Percentiles rank a stretch among this genome's conserved stretches.
Conservation (phyloP, 2,113 vertebrate species). For the Orycteropus afer region DNA sequence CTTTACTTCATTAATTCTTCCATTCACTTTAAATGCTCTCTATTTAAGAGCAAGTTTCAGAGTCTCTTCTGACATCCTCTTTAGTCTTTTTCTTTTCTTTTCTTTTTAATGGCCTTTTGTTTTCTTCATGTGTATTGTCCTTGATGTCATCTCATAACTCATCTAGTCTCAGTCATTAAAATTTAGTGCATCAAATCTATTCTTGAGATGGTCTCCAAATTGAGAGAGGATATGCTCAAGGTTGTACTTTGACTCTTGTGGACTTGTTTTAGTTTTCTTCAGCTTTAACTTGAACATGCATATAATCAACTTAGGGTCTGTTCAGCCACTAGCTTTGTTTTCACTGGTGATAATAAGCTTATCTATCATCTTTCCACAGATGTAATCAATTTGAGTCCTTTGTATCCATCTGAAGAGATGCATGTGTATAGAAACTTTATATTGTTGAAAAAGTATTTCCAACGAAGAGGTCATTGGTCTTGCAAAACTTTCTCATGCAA, state of each 20-base stretch:
- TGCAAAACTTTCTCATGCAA: background rate
- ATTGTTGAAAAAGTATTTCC: background rate
- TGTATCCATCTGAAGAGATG: background rate
- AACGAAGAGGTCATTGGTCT: background rate
- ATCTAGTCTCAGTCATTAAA: background rate
- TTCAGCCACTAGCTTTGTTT: background rate
- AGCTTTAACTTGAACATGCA: background rate
- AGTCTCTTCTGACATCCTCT: background rate
- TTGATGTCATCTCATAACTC: background rate
- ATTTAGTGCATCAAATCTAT: background rate
- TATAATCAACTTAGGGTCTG: background rate
- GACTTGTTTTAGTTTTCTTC: background rate
- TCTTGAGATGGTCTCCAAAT: background rate
- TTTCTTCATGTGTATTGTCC: background rate
- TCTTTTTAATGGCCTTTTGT: background rate
- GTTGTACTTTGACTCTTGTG: background rate
- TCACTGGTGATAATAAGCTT: background rate
- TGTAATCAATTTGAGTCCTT: background rate
- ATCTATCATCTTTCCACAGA: background rate
- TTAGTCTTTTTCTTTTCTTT: background rate
- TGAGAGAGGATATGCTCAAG: background rate
- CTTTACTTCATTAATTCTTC: background rate
- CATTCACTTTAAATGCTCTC: background rate
- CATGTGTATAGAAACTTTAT: background rate
- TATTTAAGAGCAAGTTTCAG: background rate